Evolutionary conservation across 2,888 invertebrate genomes (phyloP).

Genomic region (Micoletzkya japonica): DNA sequence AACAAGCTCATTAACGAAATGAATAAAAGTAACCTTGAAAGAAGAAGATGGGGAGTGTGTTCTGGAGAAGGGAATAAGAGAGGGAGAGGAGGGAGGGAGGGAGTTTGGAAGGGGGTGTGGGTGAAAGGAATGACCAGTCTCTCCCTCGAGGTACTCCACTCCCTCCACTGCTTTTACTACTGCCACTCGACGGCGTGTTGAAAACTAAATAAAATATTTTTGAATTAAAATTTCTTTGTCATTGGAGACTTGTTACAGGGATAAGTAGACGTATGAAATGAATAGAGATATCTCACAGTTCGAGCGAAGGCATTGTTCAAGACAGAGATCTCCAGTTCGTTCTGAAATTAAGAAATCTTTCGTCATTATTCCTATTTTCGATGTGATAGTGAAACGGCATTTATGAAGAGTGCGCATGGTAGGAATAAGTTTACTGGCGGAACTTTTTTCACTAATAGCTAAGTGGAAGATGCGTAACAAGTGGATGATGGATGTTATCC

Average conservation of each 20-base stretch:
- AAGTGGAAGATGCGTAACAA: no score
- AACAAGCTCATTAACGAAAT: no score
- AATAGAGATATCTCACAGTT: slow-evolving; percentile 42
- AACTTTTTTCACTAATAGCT: no score
- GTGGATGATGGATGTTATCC: no score
- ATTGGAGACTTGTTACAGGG: neutral
- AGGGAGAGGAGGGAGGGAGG: no score
- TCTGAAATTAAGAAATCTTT: slow-evolving; percentile 35
- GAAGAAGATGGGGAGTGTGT: no score
- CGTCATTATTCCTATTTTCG: neutral
- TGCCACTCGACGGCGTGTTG: slow-evolving; percentile 50
- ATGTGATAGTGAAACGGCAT: neutral
- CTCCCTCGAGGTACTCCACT: slow-evolving; percentile 42
- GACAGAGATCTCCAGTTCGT: slow-evolving; percentile 54
- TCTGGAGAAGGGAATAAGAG: no score
- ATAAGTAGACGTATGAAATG: neutral
- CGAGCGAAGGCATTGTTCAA: slow-evolving; percentile 53
- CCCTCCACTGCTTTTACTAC: slow-evolving; percentile 50
- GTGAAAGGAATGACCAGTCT: no score
- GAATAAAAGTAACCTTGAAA: no score
- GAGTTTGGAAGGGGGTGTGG: no score
- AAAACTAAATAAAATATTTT: slow-evolving; percentile 45
- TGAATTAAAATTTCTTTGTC: neutral
- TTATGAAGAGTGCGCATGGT: no score
- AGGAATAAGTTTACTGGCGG: no score